Evolutionary conservation across 2,113 vertebrate genomes (phyloP).

Genomic region (Brachypodius melanocephalos): DNA sequence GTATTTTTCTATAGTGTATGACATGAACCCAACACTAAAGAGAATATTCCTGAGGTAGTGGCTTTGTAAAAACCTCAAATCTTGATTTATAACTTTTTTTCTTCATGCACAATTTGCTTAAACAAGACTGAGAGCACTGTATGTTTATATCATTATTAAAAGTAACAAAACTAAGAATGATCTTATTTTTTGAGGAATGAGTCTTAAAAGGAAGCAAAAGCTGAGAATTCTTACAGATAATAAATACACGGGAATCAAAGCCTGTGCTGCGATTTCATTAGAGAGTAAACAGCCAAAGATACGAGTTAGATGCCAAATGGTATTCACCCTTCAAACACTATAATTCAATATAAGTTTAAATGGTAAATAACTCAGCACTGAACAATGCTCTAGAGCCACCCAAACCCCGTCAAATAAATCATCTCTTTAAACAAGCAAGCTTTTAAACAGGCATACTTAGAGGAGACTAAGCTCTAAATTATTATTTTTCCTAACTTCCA

Average conservation of each 20-base stretch:
- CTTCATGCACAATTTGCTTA: neutral
- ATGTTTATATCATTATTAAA: neutral
- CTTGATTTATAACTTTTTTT: neutral
- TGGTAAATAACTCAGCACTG: constrained; percentile 7
- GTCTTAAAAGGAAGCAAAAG: neutral
- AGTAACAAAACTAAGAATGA: neutral
- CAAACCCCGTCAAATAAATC: neutral
- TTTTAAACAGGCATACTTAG: neutral
- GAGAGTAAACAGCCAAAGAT: neutral
- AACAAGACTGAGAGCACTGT: neutral
- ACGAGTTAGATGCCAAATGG: neutral
- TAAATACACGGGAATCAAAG: neutral
- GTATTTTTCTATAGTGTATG: neutral
- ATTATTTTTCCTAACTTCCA: neutral
- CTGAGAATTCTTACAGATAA: neutral
- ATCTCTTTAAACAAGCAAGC: neutral
- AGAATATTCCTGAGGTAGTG: neutral
- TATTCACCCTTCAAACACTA: neutral
- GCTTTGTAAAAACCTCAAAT: neutral
- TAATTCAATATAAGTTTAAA: neutral
- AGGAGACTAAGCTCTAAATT: neutral
- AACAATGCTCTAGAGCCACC: neutral
- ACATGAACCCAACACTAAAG: neutral
- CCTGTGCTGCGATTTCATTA: neutral
- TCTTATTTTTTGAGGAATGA: neutral